Conservation (phyloP, 2,888 invertebrate species). For the Melinaea menophilus region DNA sequence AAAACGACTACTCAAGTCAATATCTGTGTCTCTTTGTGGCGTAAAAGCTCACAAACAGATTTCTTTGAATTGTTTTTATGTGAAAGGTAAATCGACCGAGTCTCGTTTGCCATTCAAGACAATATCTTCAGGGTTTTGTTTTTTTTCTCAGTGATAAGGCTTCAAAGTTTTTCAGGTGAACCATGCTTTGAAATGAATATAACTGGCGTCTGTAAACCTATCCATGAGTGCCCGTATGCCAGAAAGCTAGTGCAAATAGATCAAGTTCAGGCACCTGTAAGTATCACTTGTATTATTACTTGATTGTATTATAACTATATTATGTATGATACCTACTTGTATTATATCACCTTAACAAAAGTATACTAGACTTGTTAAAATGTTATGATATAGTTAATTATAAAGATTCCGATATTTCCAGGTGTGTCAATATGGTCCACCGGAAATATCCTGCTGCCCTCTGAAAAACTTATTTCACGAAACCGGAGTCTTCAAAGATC, state of each 20-base stretch:
- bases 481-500: conserved; percentile 16
- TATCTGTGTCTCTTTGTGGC: no score
- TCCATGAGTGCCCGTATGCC: conserved; percentile 15
- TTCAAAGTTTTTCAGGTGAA: conserved; percentile 9
- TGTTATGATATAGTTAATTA: background rate
- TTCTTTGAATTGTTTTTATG: no score
- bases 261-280: conserved; percentile 17
- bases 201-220: conserved; percentile 16
- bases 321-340: background rate
- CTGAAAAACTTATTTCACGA: conserved; percentile 4
- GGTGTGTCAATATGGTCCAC: conserved; percentile 10
- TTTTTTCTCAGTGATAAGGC: no score
- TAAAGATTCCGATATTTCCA: conserved; percentile 8
- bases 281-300: background rate
- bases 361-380: background rate
- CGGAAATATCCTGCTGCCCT: conserved; percentile 20
- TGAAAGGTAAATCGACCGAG: no score
- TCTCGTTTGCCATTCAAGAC: no score
- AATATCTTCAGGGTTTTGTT: no score
- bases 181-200: conserved; percentile 9
- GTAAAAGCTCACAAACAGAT: no score
- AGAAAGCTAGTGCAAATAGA: conserved; percentile 10
- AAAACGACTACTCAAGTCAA: no score
- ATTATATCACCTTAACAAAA: background rate
- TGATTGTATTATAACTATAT: background rate